Evolutionary conservation across 2,113 vertebrate genomes (phyloP).

Genomic region (Corythornis madagascariensis): DNA sequence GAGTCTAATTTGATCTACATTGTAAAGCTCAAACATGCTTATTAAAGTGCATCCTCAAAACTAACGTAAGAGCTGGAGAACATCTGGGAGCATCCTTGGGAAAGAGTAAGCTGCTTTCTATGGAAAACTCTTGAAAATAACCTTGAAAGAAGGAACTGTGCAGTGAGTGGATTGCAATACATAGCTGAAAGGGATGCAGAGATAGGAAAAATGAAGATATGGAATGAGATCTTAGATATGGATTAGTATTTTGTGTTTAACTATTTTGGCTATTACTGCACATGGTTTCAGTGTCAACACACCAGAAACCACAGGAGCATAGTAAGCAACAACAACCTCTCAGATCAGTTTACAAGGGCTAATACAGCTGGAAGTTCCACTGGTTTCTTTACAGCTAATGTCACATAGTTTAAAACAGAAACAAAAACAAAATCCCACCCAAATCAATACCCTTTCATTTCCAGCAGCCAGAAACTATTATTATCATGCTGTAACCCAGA

Average conservation of each 20-base stretch:
- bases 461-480: conserved; percentile 16
- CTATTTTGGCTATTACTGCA: not conserved
- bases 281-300: conserved; percentile 16
- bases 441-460: conserved; percentile 30
- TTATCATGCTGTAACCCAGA: not conserved
- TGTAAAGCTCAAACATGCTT: not conserved
- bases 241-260: not conserved
- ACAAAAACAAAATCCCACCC: not conserved
- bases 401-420: not conserved
- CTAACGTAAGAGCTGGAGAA: not conserved
- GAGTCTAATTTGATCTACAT: not conserved
- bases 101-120: not conserved
- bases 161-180: not conserved
- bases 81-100: not conserved
- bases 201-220: not conserved
- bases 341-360: not conserved
- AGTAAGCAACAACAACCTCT: not conserved
- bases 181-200: not conserved
- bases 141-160: not conserved
- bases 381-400: conserved; percentile 31
- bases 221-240: not conserved
- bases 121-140: not conserved
- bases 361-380: not conserved
- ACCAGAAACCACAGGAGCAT: not conserved
- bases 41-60: not conserved